phyloP scores from a whole-genome alignment of 64 coral and sea anemone species.

The Stichodactyla helianthus region DNA sequence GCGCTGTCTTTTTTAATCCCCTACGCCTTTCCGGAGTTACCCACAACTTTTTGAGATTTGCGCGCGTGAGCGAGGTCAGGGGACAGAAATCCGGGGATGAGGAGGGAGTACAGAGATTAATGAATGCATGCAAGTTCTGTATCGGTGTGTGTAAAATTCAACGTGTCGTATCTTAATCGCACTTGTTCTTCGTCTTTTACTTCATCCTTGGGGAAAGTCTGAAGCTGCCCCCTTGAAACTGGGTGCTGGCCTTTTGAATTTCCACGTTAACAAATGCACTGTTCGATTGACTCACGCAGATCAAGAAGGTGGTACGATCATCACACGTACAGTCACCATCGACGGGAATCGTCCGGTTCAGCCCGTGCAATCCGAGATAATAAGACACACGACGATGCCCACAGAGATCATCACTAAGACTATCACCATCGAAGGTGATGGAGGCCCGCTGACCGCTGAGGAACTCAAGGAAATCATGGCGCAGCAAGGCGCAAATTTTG shows the following conservation, averaged over 20 bases:
- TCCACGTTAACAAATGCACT: no score
- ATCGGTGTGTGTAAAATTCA: no score
- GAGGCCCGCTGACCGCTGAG: constrained; percentile 80
- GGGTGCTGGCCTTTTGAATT: no score
- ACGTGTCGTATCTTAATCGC: no score
- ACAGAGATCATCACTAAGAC: constrained; percentile 97
- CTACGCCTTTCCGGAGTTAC: no score
- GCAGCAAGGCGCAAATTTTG: constrained; percentile 56
- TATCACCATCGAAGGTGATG: constrained; percentile 97
- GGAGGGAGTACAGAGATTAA: no score
- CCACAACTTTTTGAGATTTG: neutral
- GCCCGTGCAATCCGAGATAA: constrained; percentile 60
- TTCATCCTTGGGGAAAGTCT: no score
- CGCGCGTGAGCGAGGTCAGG: no score
- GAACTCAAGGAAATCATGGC: constrained; percentile 93
- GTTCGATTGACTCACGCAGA: constrained; percentile 17
- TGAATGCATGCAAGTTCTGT: no score
- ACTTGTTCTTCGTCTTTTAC: no score
- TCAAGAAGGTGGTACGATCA: constrained; percentile 62
- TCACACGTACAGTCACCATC: constrained; percentile 89
- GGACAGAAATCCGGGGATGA: no score
- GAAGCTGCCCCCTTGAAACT: no score
- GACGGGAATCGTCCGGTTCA: constrained; percentile 45
- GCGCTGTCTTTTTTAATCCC: neutral
- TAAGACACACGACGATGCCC: constrained; percentile 83